phyloP scores from a whole-genome alignment of 2,888 invertebrate species.

The Micoletzkya japonica region DNA sequence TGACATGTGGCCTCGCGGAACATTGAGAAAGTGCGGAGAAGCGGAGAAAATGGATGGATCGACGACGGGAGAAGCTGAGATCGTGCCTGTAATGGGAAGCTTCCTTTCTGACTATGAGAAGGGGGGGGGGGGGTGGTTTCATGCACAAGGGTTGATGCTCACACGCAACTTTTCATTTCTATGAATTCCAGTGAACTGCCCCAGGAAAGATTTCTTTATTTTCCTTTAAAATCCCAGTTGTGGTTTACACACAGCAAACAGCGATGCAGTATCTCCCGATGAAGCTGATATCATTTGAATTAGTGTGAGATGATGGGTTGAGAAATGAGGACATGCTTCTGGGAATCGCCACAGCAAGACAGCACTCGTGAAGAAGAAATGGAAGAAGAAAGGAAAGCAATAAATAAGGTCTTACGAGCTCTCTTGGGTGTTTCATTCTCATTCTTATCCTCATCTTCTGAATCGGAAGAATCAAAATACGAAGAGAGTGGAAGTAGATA shows the following conservation, averaged over 20 bases:
- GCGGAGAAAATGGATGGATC: slow-evolving; percentile 12
- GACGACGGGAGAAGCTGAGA: slow-evolving; percentile 1
- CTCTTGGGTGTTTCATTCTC: background rate
- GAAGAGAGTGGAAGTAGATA: background rate
- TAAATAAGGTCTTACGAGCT: background rate
- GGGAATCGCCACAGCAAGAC: background rate
- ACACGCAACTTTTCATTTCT: too few relatives aligned
- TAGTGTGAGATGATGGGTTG: too few relatives aligned
- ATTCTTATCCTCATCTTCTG: slow-evolving; percentile 6
- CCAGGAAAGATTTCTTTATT: too few relatives aligned
- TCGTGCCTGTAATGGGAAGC: too few relatives aligned
- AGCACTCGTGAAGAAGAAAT: background rate
- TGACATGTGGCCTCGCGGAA: slow-evolving; percentile 13
- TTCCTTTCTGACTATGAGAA: too few relatives aligned
- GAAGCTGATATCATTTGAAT: too few relatives aligned
- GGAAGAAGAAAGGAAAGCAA: background rate
- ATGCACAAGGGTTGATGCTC: too few relatives aligned
- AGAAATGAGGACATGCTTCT: background rate
- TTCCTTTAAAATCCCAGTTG: too few relatives aligned
- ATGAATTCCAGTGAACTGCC: too few relatives aligned
- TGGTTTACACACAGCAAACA: too few relatives aligned
- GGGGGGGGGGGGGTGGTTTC: too few relatives aligned
- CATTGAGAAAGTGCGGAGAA: slow-evolving; percentile 19
- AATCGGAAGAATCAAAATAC: slow-evolving; percentile 1
- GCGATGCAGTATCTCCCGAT: too few relatives aligned